Base-by-base conservation (phyloP, 2,888 invertebrate species). In the Parnassius glacialis region DNA sequence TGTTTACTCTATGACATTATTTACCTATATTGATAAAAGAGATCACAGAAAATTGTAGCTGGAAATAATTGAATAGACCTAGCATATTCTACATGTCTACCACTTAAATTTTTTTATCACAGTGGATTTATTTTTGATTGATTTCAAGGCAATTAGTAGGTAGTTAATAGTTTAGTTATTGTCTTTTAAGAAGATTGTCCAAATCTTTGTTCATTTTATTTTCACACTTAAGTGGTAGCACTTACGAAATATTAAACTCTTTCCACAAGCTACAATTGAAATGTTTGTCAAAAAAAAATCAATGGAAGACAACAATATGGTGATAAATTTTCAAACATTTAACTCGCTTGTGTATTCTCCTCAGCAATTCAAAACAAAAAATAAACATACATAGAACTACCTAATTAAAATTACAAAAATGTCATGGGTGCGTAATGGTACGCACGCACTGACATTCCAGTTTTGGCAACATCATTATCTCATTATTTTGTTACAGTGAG, bases 21-120 rank as follows among this genome's bases (percentile, higher is more conserved):
- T 85, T 85, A 87, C 79, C 85, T 90, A 90, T 80, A 87, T 85
- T 85, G 87, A 88, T 90, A 87, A 85, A 86, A 92, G 92, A 92
- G 92, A 92, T 92, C 92, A 92, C 92, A 92, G 92, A 92, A 91
- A 92, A 92, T 91, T 90, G 92, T 92, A 92, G 92, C 92, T 91
- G 91, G 90, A 91, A 92, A 91, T 90, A 85, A 89, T 89, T 83
- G 86, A 87, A 87, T 84, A 83, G 81, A 80, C 82, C 87, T 89
- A 88, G 83, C 85, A 81, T 85, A 83, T 77, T 81, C 82, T 84
- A 81, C 74, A 80, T 78, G 77, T 87, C 85, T 90, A 90, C 90
- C 90, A 90, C 90, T 85, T 79, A 79, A 74, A 76, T 81, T 81
- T 79, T 20, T 80, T 86, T 91, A 90, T 91, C 91, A 91, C 91